Base-by-base conservation (phyloP, 2,113 vertebrate genomes). In the Siniperca knerii region DNA sequence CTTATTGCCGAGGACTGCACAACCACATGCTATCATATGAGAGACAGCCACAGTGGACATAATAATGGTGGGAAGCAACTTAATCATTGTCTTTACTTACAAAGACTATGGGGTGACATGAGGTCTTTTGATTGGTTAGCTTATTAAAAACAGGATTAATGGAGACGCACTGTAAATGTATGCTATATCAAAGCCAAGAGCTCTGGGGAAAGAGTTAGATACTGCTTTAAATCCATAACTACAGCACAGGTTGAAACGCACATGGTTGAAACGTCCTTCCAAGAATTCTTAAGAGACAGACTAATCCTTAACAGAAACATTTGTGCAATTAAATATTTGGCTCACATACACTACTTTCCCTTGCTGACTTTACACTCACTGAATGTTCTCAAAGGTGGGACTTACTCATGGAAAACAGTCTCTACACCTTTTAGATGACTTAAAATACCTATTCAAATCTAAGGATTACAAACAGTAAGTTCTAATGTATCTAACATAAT, bases 261-360 rank as follows among this genome's bases (percentile, higher is more conserved):
- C 75, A 83, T 88, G 81, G 78, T 74, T 86, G 68, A 85, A 81
- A 78, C 40, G 44, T 86, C 83, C 82, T 86, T 90, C 81, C 81
- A 90, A 71, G 77, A 89, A 89, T 82, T 82, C 90, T 90, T 89
- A 61, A 58, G 86, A 90, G 87, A 90, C 72, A 11, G 78, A 88
- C 76, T 91, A 88, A 92, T 92, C 93, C 89, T 88, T 75, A 81
- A 76, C 86, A 92, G 84, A 93, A 92, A 94, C 77, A 80, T 89
- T 85, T 90, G 62, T 75, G 75, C 87, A 89, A 93, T 92, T 92
- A 90, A 91, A 89, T 84, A 91, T 92, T 92, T 89, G 87, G 85
- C 88, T 91, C 82, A 79, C 88, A 88, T 67, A 66, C 69, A 66
- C 48, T 16, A 16, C 60, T 79, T 79, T 87, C 74, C 81, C 84